Evolutionary conservation across 2,888 invertebrate genomes (phyloP).

Genomic region (Lepidocyrtoides sp.): DNA sequence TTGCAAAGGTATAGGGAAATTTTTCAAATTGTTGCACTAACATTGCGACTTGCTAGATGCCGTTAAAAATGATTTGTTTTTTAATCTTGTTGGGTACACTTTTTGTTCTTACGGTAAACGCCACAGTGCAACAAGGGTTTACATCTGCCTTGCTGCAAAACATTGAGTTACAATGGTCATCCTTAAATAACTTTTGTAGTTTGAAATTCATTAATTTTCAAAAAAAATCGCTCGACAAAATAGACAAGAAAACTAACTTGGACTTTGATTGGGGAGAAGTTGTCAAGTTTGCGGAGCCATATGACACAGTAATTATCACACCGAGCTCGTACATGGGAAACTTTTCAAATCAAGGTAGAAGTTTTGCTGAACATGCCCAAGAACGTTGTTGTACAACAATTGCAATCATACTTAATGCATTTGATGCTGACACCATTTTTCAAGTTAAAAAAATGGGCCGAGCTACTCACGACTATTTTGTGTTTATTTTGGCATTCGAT

Average conservation of each 20-base stretch:
- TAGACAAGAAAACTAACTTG: no score
- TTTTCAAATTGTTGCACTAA: no score
- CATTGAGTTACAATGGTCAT: not conserved
- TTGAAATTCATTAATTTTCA: not conserved
- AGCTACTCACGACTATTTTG: not conserved
- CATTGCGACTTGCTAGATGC: no score
- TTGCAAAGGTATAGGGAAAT: no score
- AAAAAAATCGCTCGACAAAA: no score
- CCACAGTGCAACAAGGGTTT: not conserved
- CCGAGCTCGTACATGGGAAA: not conserved
- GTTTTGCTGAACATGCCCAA: not conserved
- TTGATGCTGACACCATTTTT: not conserved
- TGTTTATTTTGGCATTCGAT: not conserved
- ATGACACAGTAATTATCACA: not conserved
- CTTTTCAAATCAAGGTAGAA: not conserved
- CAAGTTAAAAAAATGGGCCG: not conserved
- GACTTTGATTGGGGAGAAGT: not conserved
- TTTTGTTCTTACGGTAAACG: no score
- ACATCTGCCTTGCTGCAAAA: not conserved
- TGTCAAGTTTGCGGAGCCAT: not conserved
- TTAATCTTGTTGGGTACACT: no score
- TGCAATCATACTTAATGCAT: not conserved
- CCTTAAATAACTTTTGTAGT: constrained; percentile 18
- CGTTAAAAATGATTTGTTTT: no score
- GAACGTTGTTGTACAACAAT: not conserved